phyloP scores from a whole-genome alignment of 2,797 vertebrate species.

The Bradypodion ventrale region DNA sequence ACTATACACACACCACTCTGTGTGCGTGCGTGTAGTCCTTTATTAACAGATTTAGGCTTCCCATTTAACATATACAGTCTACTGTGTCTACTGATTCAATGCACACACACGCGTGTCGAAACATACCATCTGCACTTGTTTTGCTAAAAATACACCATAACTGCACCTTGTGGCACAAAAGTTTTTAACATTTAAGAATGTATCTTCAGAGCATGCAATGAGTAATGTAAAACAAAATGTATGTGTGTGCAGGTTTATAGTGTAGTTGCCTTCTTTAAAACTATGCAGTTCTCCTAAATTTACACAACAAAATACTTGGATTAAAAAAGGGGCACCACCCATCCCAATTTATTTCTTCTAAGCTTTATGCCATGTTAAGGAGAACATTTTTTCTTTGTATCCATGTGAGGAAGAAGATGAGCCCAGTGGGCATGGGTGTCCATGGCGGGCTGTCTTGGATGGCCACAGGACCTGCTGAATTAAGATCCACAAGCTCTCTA shows the following conservation, averaged over 20 bases:
- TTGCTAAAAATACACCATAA: not conserved
- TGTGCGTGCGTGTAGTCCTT: constrained; percentile 65
- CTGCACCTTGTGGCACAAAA: constrained; percentile 3
- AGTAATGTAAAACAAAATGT: not conserved
- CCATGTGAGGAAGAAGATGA: too few species aligned
- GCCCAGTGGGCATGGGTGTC: too few species aligned
- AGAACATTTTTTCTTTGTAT: constrained; percentile 1
- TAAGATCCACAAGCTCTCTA: too few species aligned
- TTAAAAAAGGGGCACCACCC: not conserved
- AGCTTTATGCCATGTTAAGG: not conserved
- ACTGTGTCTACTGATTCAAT: constrained; percentile 74
- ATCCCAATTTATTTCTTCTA: not conserved
- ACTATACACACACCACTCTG: constrained; percentile 55
- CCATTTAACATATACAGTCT: constrained; percentile 77
- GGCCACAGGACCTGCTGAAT: too few species aligned
- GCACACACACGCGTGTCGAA: not conserved
- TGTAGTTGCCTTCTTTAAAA: too few species aligned
- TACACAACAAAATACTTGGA: not conserved
- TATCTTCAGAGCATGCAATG: not conserved
- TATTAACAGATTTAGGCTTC: constrained; percentile 73
- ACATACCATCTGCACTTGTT: constrained; percentile 1
- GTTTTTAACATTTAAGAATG: not conserved
- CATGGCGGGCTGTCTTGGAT: too few species aligned
- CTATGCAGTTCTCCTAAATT: not conserved
- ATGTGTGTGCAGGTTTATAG: not conserved